Percentiles rank a stretch among this genome's conserved stretches.
Conservation (phyloP, 2,888 invertebrate species). For the Drosophila nr. perissopoda region DNA sequence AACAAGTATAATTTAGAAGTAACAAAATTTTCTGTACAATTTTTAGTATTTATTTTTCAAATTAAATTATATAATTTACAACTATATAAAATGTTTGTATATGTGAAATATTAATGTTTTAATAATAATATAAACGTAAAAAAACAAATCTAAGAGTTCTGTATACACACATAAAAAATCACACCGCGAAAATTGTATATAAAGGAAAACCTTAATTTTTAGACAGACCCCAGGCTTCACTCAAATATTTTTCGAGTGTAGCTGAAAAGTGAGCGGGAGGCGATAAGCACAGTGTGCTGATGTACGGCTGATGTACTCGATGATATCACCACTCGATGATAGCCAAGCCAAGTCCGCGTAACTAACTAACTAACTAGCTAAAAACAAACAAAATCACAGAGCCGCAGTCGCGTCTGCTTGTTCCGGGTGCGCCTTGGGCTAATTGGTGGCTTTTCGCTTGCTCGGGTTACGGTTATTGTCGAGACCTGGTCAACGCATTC, state of each 20-base stretch:
- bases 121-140: too few relatives aligned
- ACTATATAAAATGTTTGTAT: too few relatives aligned
- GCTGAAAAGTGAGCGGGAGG: neutral
- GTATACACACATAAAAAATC: too few relatives aligned
- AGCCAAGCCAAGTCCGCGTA: neutral
- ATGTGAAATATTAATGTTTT: too few relatives aligned
- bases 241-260: neutral
- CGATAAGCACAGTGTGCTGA: neutral
- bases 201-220: too few relatives aligned
- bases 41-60: too few relatives aligned
- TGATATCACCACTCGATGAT: constrained; percentile 51
- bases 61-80: too few relatives aligned
- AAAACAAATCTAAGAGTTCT: too few relatives aligned
- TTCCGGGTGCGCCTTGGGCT: constrained; percentile 48
- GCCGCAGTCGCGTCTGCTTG: constrained; percentile 35
- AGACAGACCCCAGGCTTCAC: too few relatives aligned
- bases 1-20: too few relatives aligned
- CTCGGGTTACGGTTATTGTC: constrained; percentile 58
- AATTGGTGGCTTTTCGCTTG: constrained; percentile 59
- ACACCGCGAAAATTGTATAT: too few relatives aligned
- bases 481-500: constrained; percentile 59
- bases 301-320: constrained; percentile 44
- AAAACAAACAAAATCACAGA: constrained; percentile 47
- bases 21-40: too few relatives aligned
- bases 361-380: neutral